Percentiles rank a stretch among this genome's conserved stretches.
phyloP scores from a whole-genome alignment of 2,113 vertebrate genomes.

The Paedocypris sp. region DNA sequence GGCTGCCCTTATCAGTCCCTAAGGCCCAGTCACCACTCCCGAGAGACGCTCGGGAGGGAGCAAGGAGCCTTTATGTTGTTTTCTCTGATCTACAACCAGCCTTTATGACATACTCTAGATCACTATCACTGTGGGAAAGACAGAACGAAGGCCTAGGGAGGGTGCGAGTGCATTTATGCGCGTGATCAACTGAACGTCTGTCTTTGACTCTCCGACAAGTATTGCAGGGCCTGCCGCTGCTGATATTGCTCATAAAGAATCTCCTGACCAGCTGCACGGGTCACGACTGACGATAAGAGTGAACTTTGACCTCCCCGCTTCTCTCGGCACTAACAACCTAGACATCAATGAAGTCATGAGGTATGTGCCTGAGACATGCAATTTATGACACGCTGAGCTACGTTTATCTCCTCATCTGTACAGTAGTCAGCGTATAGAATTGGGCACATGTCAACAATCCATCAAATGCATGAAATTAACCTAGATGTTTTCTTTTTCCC shows the following conservation, averaged over 20 bases:
- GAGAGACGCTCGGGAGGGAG: conserved; percentile 10
- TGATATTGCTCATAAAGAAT: conserved; percentile 37
- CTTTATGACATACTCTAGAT: conserved; percentile 42
- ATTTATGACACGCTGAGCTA: neutral
- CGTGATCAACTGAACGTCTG: conserved; percentile 13
- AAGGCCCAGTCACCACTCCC: conserved; percentile 17
- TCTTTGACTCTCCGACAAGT: conserved; percentile 18
- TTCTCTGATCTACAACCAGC: conserved; percentile 32
- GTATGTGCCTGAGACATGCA: neutral
- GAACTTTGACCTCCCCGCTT: conserved; percentile 29
- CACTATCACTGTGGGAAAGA: conserved; percentile 43
- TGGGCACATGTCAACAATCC: neutral
- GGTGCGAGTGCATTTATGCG: conserved; percentile 3
- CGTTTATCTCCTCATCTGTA: conserved; percentile 18
- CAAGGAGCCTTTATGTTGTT: conserved; percentile 37
- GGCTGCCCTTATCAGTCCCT: conserved; percentile 29
- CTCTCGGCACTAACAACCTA: conserved; percentile 11
- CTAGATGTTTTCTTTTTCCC: neutral
- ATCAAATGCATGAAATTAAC: neutral
- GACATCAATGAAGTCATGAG: conserved; percentile 6
- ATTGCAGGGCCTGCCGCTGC: conserved; percentile 15
- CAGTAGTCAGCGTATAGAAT: neutral
- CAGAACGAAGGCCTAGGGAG: conserved; percentile 19
- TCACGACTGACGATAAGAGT: conserved; percentile 17
- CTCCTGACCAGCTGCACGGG: conserved; percentile 21